Evolutionary conservation across 2,888 invertebrate genomes (phyloP).

Genomic region (Mythimna lalbum): DNA sequence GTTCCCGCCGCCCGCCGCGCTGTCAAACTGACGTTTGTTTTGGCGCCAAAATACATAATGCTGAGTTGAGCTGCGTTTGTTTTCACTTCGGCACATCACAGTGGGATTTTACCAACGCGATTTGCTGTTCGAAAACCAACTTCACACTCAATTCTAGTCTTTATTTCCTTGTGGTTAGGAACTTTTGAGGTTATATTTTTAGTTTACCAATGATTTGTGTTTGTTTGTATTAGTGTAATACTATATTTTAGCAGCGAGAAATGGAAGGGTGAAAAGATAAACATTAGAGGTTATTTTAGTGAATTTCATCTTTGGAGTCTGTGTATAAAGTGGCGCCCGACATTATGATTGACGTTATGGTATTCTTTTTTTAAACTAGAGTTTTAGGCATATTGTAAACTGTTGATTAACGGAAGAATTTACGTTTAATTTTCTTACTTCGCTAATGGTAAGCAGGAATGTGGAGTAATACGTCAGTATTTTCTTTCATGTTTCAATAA

Average conservation of each 20-base stretch:
- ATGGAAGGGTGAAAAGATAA: constrained; percentile 90
- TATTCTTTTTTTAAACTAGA: constrained; percentile 78
- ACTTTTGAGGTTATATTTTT: constrained; percentile 38
- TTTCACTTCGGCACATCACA: constrained; percentile 89
- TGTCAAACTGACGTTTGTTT: constrained; percentile 90
- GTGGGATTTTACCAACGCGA: constrained; percentile 64
- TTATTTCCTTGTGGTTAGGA: constrained; percentile 64
- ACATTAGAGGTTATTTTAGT: constrained; percentile 88
- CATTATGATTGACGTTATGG: constrained; percentile 83
- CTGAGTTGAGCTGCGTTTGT: constrained; percentile 88
- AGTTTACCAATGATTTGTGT: constrained; percentile 52
- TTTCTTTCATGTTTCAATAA: constrained; percentile 13
- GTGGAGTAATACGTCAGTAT: constrained; percentile 1
- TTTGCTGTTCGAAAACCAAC: constrained; percentile 75
- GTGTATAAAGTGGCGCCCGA: constrained; percentile 87
- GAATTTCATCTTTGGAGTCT: constrained; percentile 86
- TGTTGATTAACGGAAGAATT: constrained; percentile 44
- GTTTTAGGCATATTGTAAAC: constrained; percentile 59
- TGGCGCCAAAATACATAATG: constrained; percentile 91
- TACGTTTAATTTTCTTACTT: constrained; percentile 23
- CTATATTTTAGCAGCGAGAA: constrained; percentile 88
- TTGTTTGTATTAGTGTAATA: constrained; percentile 85
- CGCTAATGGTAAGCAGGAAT: constrained; percentile 15
- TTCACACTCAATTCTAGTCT: constrained; percentile 70
- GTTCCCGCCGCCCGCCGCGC: constrained; percentile 90